Conservation (phyloP, 1,140 invertebrate species). For the Lysiphlebus fabarum region DNA sequence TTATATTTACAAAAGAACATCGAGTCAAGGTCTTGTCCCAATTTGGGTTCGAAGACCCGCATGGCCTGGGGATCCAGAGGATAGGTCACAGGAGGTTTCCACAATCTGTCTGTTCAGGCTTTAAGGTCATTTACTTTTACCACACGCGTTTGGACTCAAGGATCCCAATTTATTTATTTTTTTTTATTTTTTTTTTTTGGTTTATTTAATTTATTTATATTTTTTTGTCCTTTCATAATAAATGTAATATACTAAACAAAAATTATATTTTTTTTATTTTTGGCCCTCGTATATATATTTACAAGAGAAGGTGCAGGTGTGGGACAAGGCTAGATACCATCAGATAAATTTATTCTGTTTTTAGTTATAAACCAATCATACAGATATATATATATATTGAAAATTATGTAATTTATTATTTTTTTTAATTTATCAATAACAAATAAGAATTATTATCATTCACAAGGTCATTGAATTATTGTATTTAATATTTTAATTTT, state of each 20-base stretch:
- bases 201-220: conserved; percentile 4
- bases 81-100: conserved; percentile 36
- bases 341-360: too few relatives aligned
- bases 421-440: too few relatives aligned
- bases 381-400: too few relatives aligned
- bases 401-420: too few relatives aligned
- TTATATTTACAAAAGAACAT: conserved; percentile 15
- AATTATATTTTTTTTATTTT: too few relatives aligned
- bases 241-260: conserved; percentile 30
- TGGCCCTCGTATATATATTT: conserved; percentile 45
- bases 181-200: conserved; percentile 8
- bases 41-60: conserved; percentile 48
- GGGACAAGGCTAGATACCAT: neutral
- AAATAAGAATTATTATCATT: too few relatives aligned
- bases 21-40: conserved; percentile 49
- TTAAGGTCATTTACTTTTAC: conserved; percentile 54
- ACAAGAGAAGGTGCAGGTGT: conserved; percentile 30
- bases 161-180: conserved; percentile 10
- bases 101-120: neutral
- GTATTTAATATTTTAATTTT: too few relatives aligned
- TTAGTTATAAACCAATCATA: too few relatives aligned
- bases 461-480: too few relatives aligned
- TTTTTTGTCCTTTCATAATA: conserved; percentile 32
- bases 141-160: conserved; percentile 20
- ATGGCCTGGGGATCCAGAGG: conserved; percentile 23